Percentiles rank a stretch among this genome's conserved stretches.
These are phyloP conservation scores for Coranthus polyacanthus DNA, from an alignment of 2,797 vertebrate genomes.

Conservation along the genomic window DNA sequence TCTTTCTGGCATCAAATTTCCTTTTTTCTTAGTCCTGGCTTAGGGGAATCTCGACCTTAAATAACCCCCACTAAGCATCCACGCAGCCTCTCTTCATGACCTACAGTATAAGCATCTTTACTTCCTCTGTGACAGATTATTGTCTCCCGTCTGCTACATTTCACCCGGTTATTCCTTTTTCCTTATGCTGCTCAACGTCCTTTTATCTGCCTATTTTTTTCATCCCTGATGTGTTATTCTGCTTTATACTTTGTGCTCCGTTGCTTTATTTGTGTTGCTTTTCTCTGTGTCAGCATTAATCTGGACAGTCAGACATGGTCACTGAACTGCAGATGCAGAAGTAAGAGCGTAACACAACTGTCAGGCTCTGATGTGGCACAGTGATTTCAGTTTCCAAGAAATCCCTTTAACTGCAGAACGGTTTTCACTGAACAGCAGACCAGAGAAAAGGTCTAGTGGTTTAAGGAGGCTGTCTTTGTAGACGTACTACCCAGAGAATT, in stretches of 20 bases:
- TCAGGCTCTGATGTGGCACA: conserved; percentile 11
- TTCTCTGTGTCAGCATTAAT: conserved; percentile 41
- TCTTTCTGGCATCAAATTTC: background rate
- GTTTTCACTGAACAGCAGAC: conserved; percentile 21
- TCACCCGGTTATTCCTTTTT: conserved; percentile 9
- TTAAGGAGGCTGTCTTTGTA: conserved; percentile 1
- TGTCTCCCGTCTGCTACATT: background rate
- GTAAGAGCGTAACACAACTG: conserved; percentile 7
- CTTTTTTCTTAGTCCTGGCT: no score
- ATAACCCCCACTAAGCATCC: no score
- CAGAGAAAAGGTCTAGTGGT: conserved; percentile 2
- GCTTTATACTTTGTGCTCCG: background rate
- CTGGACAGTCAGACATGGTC: conserved; percentile 27
- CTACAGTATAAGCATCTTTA: background rate
- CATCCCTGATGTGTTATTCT: background rate
- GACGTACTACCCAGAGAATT: background rate
- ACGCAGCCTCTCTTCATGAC: background rate
- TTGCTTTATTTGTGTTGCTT: background rate
- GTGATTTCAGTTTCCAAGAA: conserved; percentile 42
- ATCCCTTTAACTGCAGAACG: conserved; percentile 2
- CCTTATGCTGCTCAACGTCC: background rate
- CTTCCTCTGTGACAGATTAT: conserved; percentile 1
- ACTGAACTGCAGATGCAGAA: conserved; percentile 37
- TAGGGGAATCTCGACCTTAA: no score
- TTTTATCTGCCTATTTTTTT: background rate